phyloP scores from a whole-genome alignment of 2,113 vertebrate species.

The Erythrolamprus reginae region DNA sequence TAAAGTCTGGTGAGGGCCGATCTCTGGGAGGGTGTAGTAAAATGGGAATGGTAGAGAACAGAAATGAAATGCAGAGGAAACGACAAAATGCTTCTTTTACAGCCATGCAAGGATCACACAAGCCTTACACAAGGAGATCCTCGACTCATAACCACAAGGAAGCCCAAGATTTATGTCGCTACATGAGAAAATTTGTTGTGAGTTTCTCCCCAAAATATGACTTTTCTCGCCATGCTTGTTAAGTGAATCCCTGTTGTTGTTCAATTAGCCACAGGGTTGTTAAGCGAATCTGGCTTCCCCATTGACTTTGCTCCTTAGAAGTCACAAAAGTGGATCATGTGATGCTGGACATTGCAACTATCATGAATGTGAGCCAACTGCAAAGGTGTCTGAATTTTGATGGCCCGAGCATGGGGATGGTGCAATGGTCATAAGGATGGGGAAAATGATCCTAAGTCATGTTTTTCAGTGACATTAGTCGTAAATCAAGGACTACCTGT shows the following conservation, averaged over 20 bases:
- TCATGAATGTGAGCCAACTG: too few relatives aligned
- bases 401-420: too few relatives aligned
- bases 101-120: neutral
- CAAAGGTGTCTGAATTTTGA: too few relatives aligned
- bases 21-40: neutral
- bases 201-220: neutral
- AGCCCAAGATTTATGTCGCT: neutral
- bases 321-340: neutral
- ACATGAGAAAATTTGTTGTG: neutral
- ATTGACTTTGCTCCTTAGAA: neutral
- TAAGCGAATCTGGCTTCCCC: neutral
- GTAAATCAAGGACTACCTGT: too few relatives aligned
- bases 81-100: neutral
- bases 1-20: neutral
- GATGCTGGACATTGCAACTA: too few relatives aligned
- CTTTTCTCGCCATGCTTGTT: neutral
- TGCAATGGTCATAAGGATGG: too few relatives aligned
- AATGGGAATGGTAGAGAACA: neutral
- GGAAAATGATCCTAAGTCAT: too few relatives aligned
- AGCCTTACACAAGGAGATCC: neutral
- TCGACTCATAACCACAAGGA: accelerated
- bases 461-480: too few relatives aligned
- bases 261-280: neutral
- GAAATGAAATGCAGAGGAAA: neutral
- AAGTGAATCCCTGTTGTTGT: neutral